phyloP scores from a whole-genome alignment of 2,113 vertebrate genomes.

The Channa argus region DNA sequence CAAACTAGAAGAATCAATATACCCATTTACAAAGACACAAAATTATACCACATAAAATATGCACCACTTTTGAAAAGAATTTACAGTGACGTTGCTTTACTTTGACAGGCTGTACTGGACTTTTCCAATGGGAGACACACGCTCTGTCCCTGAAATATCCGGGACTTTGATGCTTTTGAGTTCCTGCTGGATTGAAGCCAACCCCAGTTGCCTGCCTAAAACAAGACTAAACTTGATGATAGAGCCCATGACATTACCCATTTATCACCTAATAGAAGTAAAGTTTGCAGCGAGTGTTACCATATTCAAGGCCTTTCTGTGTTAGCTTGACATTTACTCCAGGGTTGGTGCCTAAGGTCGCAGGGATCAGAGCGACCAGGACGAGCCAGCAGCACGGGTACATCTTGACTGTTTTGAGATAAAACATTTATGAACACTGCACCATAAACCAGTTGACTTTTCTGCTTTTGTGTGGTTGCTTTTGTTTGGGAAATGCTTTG shows the following conservation, averaged over 20 bases:
- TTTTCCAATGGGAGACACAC: slow-evolving; percentile 74
- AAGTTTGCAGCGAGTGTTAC: slow-evolving; percentile 46
- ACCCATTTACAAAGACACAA: neutral
- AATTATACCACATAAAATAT: neutral
- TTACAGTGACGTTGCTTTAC: slow-evolving; percentile 52
- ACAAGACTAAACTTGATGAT: neutral
- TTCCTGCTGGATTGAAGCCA: slow-evolving; percentile 71
- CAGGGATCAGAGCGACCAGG: slow-evolving; percentile 58
- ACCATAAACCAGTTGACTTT: neutral
- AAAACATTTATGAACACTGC: neutral
- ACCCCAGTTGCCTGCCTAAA: slow-evolving; percentile 77
- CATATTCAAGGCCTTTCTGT: slow-evolving; percentile 80
- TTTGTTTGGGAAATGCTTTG: neutral
- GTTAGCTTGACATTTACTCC: slow-evolving; percentile 80
- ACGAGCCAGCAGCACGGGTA: slow-evolving; percentile 51
- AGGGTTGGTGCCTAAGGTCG: slow-evolving; percentile 59
- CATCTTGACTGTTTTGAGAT: slow-evolving; percentile 63
- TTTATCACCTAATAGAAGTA: neutral
- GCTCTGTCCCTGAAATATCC: slow-evolving; percentile 74
- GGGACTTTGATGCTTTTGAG: slow-evolving; percentile 74
- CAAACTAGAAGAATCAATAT: slow-evolving; percentile 62
- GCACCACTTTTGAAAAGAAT: neutral
- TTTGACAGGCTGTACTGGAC: slow-evolving; percentile 80
- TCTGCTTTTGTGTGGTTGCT: slow-evolving; percentile 16
- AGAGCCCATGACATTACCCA: neutral